A percentile compares a stretch with the other conserved stretches of the same genome.
Evolutionary conservation across 2,888 invertebrate genomes (phyloP).

Genomic region (Elegia similella): DNA sequence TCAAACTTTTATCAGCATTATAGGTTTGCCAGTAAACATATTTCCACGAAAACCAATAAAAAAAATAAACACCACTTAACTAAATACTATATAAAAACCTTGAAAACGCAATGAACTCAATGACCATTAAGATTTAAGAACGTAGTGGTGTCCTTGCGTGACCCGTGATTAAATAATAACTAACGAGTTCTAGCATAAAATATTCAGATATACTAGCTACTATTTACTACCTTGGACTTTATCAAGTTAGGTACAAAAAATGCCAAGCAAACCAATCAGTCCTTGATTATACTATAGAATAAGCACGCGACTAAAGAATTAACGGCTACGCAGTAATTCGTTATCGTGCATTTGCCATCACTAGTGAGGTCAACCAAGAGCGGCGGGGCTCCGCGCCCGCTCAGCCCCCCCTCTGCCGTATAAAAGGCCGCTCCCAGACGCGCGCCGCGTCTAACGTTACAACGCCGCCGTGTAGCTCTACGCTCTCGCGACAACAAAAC

Average conservation of each 20-base stretch:
- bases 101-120: neutral
- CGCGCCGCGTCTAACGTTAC: conserved; percentile 75
- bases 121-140: neutral
- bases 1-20: too few species aligned
- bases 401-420: conserved; percentile 46
- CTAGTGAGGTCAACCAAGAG: conserved; percentile 60
- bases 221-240: neutral
- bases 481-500: conserved; percentile 44
- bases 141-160: neutral
- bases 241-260: neutral
- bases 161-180: neutral
- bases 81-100: neutral
- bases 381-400: conserved; percentile 40
- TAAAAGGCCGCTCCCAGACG: conserved; percentile 59
- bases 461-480: conserved; percentile 59
- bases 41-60: too few species aligned
- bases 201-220: neutral
- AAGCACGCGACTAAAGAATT: neutral
- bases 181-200: neutral
- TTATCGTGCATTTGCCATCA: conserved; percentile 44
- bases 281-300: neutral
- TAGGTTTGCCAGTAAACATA: too few species aligned
- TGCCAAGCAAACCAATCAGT: neutral
- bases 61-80: too few species aligned
- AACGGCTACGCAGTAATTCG: neutral